Percentiles rank a stretch among this genome's conserved stretches.
Evolutionary conservation across 1,140 invertebrate species (phyloP).

Genomic region (Leptinotarsa texana): DNA sequence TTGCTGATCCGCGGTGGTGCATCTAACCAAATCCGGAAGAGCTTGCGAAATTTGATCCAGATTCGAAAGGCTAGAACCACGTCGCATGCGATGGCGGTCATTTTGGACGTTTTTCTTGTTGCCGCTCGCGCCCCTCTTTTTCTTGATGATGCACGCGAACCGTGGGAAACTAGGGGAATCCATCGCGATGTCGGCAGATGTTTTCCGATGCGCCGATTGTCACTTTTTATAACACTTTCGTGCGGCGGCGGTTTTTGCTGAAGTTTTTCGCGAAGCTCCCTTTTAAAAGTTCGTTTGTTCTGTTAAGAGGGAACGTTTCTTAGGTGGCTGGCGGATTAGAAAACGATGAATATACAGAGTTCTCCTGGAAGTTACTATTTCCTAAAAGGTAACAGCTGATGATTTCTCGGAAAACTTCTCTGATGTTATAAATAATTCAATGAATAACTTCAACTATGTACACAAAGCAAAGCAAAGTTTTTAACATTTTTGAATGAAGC

Average conservation of each 20-base stretch:
- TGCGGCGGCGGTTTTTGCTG: neutral
- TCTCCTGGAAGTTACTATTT: too few relatives aligned
- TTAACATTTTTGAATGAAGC: too few relatives aligned
- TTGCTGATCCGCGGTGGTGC: conserved; percentile 56
- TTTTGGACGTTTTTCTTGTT: conserved; percentile 33
- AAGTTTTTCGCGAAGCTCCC: neutral
- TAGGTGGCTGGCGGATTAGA: neutral
- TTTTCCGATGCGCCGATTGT: neutral
- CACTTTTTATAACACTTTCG: conserved; percentile 1
- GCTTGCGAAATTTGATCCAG: conserved; percentile 63
- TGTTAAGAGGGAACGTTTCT: neutral
- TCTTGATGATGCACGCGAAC: conserved; percentile 38
- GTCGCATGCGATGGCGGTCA: conserved; percentile 60
- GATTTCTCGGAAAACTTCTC: too few relatives aligned
- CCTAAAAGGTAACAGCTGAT: too few relatives aligned
- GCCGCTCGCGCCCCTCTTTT: conserved; percentile 45
- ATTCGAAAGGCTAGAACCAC: conserved; percentile 73
- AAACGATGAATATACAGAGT: neutral
- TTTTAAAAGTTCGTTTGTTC: neutral
- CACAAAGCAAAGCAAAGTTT: too few relatives aligned
- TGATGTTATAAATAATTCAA: too few relatives aligned
- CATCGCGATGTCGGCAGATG: neutral
- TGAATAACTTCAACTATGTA: too few relatives aligned
- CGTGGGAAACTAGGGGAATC: conserved; percentile 11
- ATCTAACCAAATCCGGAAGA: conserved; percentile 59